These are phyloP conservation scores for Epirrita christyi DNA, from an alignment of 2,888 invertebrate species.

Conservation along the genomic window DNA sequence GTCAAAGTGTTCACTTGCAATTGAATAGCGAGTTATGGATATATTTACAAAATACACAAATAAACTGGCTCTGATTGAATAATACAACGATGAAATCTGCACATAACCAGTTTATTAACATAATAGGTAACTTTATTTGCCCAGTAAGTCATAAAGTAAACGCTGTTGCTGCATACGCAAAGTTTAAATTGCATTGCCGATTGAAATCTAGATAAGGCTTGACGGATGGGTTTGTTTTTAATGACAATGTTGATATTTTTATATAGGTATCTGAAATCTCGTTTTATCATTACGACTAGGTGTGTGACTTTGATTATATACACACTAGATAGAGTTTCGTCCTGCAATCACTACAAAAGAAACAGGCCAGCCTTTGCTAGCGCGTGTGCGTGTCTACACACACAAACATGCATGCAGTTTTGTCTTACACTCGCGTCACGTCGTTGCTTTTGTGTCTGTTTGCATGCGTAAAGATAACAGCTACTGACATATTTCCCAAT, in stretches of 20 bases:
- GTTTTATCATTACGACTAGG: conserved; percentile 11
- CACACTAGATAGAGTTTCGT: too few relatives aligned
- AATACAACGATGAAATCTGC: conserved; percentile 13
- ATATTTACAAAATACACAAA: conserved; percentile 7
- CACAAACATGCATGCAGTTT: too few relatives aligned
- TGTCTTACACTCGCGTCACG: too few relatives aligned
- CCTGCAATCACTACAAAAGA: too few relatives aligned
- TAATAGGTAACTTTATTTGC: conserved; percentile 5
- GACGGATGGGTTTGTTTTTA: conserved; percentile 55
- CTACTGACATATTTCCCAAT: too few relatives aligned
- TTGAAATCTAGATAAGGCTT: conserved; percentile 41
- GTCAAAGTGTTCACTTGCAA: too few relatives aligned
- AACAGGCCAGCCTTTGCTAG: too few relatives aligned
- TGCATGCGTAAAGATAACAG: too few relatives aligned
- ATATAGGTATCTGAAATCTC: conserved; percentile 14
- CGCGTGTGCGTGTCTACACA: too few relatives aligned
- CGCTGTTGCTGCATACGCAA: conserved; percentile 6
- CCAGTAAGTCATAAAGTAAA: conserved; percentile 1
- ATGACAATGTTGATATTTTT: conserved; percentile 39
- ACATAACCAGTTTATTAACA: conserved; percentile 2
- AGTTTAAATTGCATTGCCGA: conserved; percentile 17
- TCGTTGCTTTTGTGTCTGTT: too few relatives aligned
- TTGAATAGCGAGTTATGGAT: background rate
- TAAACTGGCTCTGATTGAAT: conserved; percentile 8
- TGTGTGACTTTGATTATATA: too few relatives aligned